These are phyloP conservation scores for Ennomos erosarius DNA, from an alignment of 2,888 invertebrate genomes.

Conservation along the genomic window DNA sequence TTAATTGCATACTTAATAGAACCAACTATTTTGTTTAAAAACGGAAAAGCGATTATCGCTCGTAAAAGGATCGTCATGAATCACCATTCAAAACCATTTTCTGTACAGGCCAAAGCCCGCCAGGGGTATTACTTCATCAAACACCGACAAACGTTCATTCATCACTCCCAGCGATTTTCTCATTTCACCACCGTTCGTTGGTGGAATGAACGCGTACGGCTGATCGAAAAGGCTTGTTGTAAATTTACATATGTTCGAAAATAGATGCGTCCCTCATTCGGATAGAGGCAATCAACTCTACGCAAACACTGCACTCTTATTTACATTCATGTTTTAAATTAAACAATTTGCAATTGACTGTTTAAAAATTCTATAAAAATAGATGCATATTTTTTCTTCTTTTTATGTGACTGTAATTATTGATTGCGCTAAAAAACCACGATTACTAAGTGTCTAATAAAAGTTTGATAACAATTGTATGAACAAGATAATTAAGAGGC, in stretches of 20 bases:
- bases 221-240: slow-evolving; percentile 79
- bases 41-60: slow-evolving; percentile 4
- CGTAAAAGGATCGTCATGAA: slow-evolving; percentile 18
- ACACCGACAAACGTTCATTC: slow-evolving; percentile 42
- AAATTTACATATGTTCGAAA: slow-evolving; percentile 78
- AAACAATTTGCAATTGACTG: slow-evolving; percentile 56
- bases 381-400: slow-evolving; percentile 4
- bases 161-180: slow-evolving; percentile 68
- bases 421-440: no score
- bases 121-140: slow-evolving; percentile 32
- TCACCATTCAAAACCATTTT: slow-evolving; percentile 28
- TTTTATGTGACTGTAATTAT: background rate
- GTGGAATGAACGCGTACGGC: slow-evolving; percentile 75
- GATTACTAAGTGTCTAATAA: no score
- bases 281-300: slow-evolving; percentile 73
- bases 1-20: no score
- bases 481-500: background rate
- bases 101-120: slow-evolving; percentile 17
- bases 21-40: background rate
- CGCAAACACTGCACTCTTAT: slow-evolving; percentile 66
- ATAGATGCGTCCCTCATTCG: slow-evolving; percentile 56
- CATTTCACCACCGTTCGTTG: slow-evolving; percentile 72
- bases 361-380: slow-evolving; percentile 45
- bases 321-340: slow-evolving; percentile 61
- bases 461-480: background rate